A percentile compares a stretch with the other conserved stretches of the same genome.
Evolutionary conservation across 2,797 vertebrate species (phyloP).

Genomic region (Echiichthys vipera): DNA sequence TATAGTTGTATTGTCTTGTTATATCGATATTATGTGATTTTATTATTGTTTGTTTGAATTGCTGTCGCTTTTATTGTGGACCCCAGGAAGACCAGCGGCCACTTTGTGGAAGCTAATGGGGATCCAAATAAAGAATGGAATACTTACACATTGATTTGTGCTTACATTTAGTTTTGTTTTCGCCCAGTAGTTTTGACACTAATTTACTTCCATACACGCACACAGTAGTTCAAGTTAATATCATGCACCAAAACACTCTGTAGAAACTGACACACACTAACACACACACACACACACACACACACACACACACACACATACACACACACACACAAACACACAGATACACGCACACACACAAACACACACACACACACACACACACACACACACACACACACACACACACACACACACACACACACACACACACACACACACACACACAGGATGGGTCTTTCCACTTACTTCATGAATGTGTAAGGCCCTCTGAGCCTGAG

Average conservation of each 20-base stretch:
- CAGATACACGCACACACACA: slow-evolving; percentile 26
- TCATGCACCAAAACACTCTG: too few species aligned
- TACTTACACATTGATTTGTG: neutral
- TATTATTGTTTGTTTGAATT: too few species aligned
- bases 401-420: neutral
- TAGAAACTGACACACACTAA: too few species aligned
- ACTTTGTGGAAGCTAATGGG: too few species aligned
- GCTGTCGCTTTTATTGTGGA: too few species aligned
- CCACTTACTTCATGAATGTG: slow-evolving; percentile 67
- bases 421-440: slow-evolving; percentile 7
- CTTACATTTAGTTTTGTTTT: neutral
- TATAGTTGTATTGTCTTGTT: too few species aligned
- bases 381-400: slow-evolving; percentile 3
- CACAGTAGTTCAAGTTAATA: too few species aligned
- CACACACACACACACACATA: too few species aligned
- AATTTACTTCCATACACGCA: neutral
- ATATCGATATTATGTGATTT: too few species aligned
- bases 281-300: too few species aligned
- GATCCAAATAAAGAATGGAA: too few species aligned
- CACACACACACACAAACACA: slow-evolving; percentile 2
- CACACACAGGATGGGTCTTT: slow-evolving; percentile 22
- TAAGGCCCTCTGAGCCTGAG: slow-evolving; percentile 50
- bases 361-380: slow-evolving; percentile 25
- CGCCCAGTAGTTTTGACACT: neutral
- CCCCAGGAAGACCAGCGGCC: too few species aligned